Evolutionary conservation across 2,888 invertebrate species (phyloP).

Genomic region (Augiades crinisus): DNA sequence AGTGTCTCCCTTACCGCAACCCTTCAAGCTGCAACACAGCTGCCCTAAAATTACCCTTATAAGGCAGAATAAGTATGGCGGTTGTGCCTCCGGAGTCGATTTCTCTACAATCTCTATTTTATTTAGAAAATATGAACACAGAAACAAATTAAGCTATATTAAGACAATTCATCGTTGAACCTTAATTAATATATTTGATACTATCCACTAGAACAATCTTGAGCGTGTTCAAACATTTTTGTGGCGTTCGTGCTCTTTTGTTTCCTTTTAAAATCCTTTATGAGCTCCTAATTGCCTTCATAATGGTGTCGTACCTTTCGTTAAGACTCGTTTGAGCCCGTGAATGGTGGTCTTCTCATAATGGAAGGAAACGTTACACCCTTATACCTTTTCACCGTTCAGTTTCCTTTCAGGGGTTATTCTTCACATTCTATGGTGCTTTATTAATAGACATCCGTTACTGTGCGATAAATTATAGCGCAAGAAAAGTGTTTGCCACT

Average conservation of each 20-base stretch:
- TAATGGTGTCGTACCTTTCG: slow-evolving; percentile 75
- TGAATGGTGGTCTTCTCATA: slow-evolving; percentile 68
- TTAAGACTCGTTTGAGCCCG: slow-evolving; percentile 70
- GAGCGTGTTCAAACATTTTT: neutral
- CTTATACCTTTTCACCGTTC: slow-evolving; percentile 57
- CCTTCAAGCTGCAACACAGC: too few species aligned
- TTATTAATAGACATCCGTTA: slow-evolving; percentile 57
- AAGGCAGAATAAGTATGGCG: too few species aligned
- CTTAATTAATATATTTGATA: too few species aligned
- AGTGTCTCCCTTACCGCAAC: too few species aligned
- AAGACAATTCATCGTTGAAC: too few species aligned
- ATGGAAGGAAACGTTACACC: slow-evolving; percentile 61
- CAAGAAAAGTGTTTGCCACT: slow-evolving; percentile 16
- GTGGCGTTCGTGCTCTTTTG: slow-evolving; percentile 35
- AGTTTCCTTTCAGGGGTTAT: slow-evolving; percentile 60
- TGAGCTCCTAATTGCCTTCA: slow-evolving; percentile 72
- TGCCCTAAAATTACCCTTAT: too few species aligned
- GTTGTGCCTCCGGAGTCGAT: too few species aligned
- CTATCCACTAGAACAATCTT: neutral
- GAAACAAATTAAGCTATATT: too few species aligned
- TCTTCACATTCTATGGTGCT: slow-evolving; percentile 54
- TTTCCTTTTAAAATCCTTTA: slow-evolving; percentile 75
- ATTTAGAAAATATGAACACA: too few species aligned
- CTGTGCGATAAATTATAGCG: slow-evolving; percentile 42
- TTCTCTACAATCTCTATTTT: too few species aligned